Conservation (phyloP, 2,888 invertebrate species). For the Sesia apiformis region DNA sequence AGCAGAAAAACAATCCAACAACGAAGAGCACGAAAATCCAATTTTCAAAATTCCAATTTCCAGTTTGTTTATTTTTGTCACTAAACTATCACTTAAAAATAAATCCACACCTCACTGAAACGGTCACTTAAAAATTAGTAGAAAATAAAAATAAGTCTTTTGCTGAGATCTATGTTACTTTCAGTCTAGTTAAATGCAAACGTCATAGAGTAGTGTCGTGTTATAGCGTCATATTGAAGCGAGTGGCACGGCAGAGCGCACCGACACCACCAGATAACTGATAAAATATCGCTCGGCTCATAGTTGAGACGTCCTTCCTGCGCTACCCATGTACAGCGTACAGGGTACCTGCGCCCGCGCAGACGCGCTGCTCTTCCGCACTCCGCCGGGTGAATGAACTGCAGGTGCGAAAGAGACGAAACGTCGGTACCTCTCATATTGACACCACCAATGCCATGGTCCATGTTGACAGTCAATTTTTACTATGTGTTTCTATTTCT, state of each 20-base stretch:
- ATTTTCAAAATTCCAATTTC: slow-evolving; percentile 16
- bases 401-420: slow-evolving; percentile 49
- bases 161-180: slow-evolving; percentile 70
- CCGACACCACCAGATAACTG: slow-evolving; percentile 67
- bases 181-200: slow-evolving; percentile 66
- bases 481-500: slow-evolving; percentile 40
- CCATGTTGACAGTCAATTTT: slow-evolving; percentile 48
- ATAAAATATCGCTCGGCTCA: slow-evolving; percentile 66
- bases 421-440: slow-evolving; percentile 18
- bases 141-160: slow-evolving; percentile 62
- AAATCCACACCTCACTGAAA: slow-evolving; percentile 58
- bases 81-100: slow-evolving; percentile 52
- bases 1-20: slow-evolving; percentile 35
- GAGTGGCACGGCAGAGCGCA: slow-evolving; percentile 50
- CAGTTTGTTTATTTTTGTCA: slow-evolving; percentile 41
- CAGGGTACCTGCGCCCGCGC: slow-evolving; percentile 43
- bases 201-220: slow-evolving; percentile 36
- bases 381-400: slow-evolving; percentile 68
- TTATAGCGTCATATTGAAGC: slow-evolving; percentile 51
- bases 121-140: slow-evolving; percentile 56
- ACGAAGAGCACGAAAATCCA: slow-evolving; percentile 37
- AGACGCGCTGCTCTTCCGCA: slow-evolving; percentile 61
- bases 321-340: slow-evolving; percentile 42
- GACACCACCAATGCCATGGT: slow-evolving; percentile 59
- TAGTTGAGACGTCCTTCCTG: slow-evolving; percentile 67